Percentiles rank a stretch among this genome's conserved stretches.
phyloP scores from a whole-genome alignment of 2,888 invertebrate genomes.

The Epirrita christyi region DNA sequence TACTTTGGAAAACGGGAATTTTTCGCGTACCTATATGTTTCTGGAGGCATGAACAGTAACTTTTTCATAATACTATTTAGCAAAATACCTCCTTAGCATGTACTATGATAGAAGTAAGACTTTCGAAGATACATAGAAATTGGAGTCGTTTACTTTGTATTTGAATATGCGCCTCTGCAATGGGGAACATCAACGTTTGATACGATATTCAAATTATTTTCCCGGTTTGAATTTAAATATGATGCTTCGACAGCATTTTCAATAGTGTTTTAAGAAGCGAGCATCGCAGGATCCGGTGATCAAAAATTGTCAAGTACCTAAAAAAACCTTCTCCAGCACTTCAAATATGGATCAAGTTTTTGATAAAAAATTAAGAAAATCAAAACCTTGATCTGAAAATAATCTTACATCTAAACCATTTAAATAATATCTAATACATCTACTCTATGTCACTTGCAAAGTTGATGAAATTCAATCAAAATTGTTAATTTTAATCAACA shows the following conservation, averaged over 20 bases:
- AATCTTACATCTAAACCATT: too few relatives aligned
- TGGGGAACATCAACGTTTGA: not conserved
- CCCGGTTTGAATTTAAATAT: not conserved
- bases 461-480: slow-evolving; percentile 7
- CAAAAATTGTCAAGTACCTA: not conserved
- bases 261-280: too few relatives aligned
- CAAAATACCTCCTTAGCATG: too few relatives aligned
- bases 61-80: too few relatives aligned
- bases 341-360: not conserved
- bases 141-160: slow-evolving; percentile 7
- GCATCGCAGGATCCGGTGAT: too few relatives aligned
- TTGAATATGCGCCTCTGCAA: slow-evolving; percentile 5
- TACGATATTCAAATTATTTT: not conserved
- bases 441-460: not conserved
- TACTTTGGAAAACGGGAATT: too few relatives aligned
- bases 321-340: not conserved
- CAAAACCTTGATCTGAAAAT: not conserved
- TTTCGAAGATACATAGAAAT: not conserved
- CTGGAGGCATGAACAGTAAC: too few relatives aligned
- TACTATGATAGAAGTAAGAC: too few relatives aligned
- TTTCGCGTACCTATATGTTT: too few relatives aligned
- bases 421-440: not conserved
- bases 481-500: slow-evolving; percentile 16
- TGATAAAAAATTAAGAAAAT: not conserved
- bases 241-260: not conserved